Base-by-base conservation (phyloP, 2,888 invertebrate species). In the Conistra vaccinii region DNA sequence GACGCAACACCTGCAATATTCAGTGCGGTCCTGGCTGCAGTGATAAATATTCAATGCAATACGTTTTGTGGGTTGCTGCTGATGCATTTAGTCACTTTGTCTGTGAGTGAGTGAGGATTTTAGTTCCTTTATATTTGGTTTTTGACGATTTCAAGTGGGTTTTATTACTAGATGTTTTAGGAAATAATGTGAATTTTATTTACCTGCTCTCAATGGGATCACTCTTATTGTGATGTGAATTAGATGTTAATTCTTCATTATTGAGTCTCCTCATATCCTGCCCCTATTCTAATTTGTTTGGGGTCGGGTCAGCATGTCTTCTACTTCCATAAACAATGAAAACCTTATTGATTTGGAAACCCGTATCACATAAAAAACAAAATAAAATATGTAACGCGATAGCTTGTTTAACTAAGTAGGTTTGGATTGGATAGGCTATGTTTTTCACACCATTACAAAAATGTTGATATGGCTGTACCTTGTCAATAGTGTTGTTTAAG, bases 11-110 rank as follows among this genome's bases (percentile, higher is more conserved):
- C 76, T 85, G 67, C 69, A 81, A 70, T 85, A 81, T 85, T 85
- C 82, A 85, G 69, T 65, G 62, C 32, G 60, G 29, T n/a, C 55
- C 62, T 68, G 81, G 32, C 51, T 69, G 69, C 69, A 17, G 57
- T 70, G 65, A 73, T 83, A 83, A 81, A 83, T 83, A 83, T 83
- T 81, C 82, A 81, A 85, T 85, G 82, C 14, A 39, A 63, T 70
- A 35, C 82, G 73, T 76, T 83, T 81, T 63, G 85, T 84, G 55
- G 20, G 29, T 39, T 23, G 1, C 29, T 23, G 57, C 29, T 76
- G 77, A 85, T 81, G 72, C 77, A 76, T 85, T 81, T 76, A 73
- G 62, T 76, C 72, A 68, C 67, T 81, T 42, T 68, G 67, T 83
- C 61, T 55, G n/a, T 20, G 53, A 73, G 66, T 55, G 39, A 39